These are phyloP conservation scores for Anthophora plumipes DNA, from an alignment of 2,888 invertebrate genomes.

Conservation along the genomic window DNA sequence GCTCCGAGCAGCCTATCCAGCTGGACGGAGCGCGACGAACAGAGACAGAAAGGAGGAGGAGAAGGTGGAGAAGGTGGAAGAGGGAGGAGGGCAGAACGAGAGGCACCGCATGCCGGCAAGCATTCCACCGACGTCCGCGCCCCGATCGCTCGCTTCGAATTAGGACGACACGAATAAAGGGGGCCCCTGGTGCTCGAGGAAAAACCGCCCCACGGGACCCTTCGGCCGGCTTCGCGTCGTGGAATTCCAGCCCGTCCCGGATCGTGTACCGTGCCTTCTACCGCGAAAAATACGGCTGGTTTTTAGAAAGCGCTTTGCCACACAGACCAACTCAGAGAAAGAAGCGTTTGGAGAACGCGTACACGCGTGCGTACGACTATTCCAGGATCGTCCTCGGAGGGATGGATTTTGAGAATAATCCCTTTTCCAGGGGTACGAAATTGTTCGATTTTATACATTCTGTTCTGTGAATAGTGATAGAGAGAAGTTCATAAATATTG, in stretches of 20 bases:
- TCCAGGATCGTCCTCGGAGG: too few species aligned
- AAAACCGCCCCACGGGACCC: conserved; percentile 65
- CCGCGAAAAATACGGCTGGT: conserved; percentile 77
- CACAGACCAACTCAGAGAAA: background rate
- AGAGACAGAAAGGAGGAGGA: conserved; percentile 47
- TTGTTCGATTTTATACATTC: too few species aligned
- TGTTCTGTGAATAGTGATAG: too few species aligned
- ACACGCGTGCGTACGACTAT: background rate
- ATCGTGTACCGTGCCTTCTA: conserved; percentile 60
- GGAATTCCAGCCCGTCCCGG: conserved; percentile 64
- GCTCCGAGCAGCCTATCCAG: conserved; percentile 57
- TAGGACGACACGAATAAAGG: conserved; percentile 75
- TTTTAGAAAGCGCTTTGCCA: conserved; percentile 74
- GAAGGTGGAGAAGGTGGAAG: conserved; percentile 1
- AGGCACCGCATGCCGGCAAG: conserved; percentile 65
- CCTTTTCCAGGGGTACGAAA: too few species aligned
- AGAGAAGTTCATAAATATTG: too few species aligned
- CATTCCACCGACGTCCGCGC: conserved; percentile 68
- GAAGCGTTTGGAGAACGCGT: conserved; percentile 22
- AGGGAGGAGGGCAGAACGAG: conserved; percentile 46
- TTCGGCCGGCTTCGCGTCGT: conserved; percentile 49
- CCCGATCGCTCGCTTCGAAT: conserved; percentile 75
- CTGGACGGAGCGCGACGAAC: conserved; percentile 46
- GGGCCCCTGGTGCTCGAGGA: conserved; percentile 58
- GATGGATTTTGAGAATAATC: background rate